Base-by-base conservation (phyloP, 2,888 invertebrate species). In the Helleia helle region DNA sequence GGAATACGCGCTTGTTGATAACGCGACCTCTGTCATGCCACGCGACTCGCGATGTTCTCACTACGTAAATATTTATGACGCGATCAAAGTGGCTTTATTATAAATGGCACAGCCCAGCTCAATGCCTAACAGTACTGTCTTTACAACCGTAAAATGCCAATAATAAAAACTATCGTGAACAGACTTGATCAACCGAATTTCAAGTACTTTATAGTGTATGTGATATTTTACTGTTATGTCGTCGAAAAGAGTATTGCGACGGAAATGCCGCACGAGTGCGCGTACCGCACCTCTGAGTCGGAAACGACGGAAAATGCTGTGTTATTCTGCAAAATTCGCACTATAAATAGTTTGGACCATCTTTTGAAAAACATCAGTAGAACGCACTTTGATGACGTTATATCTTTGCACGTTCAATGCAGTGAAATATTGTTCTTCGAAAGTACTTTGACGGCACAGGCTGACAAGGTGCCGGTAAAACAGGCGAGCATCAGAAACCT, bases 371-470 rank as follows among this genome's bases (percentile, higher is more conserved):
- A 91, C 69, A 86, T 92, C 56, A 90, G 89, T 52, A 84, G 87
- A 61, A 86, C 87, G 31, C 90, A 91, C 68, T 74, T 71, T 47
- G 87, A 89, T 50, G 91, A 92, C 60, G 86, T 89, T 54, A 87
- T 91, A 55, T 88, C 88, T 9, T 74, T 92, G 53, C 87, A 87
- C 56, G 85, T 92, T 49, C 90, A 91, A 73, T 92, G 92, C 76
- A 91, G 89, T 77, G 92, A 91, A 62, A 89, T 90, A 50, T 72
- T 91, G 50, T 91, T 91, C 73, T 91, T 90, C 62, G 92, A 92
- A 70, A 91, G 91, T 60, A 89, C 89, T 38, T 69, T 91, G 46
- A 87, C 87, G 46, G 80, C 87, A 45, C 81, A 80, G 24, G 63
- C 71, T 28, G 71, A 81, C 41, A 69, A 80, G 55, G 40, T 65